Base-by-base conservation (phyloP, 2,888 invertebrate genomes). In the Itoplectis maculator region DNA sequence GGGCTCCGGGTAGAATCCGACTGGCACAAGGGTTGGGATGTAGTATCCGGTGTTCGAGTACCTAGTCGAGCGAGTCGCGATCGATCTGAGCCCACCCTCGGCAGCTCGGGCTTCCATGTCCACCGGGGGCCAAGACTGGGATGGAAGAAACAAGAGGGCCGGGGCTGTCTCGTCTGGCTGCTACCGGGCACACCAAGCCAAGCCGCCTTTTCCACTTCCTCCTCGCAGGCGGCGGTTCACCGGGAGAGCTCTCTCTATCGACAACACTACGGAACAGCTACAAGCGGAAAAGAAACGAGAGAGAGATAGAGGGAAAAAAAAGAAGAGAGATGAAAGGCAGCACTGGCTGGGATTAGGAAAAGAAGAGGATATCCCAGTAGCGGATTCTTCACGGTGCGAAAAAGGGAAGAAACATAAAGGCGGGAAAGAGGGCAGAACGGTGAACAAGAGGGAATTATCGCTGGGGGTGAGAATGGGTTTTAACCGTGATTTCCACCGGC, bases 41-140 rank as follows among this genome's bases (percentile, higher is more conserved):
- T 63, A 35, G 82, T 83, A 79, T 83, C 82, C 73, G 82, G 79
- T 83, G 73, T 72, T 83, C 82, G 80, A 83, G 82, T 76, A 83
- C 73, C 82, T 77, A 83, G 82, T 80, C 76, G 82, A 80, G 80
- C 77, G 82, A 80, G 77, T 83, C 82, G 79, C 82, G 79, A 83
- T 83, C 82, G 82, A 83, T 83, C 80, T 76, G 68, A 42, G 70
- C 61, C 78, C 78, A 45, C 65, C 40, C 47, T 66, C 69, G 70
- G 61, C 29, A 56, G 65, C 29, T 29, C 29, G 29, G 29, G 54
- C 54, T 23, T 29, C 51, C 75, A 35, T 63, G 82, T 79, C 76
- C 79, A 49, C 65, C 42, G 76, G 29, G 29, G 29, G 29, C 29
- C 35, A 18, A 79, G 79, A 79, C 76, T 63, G 79, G 61, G 73